Percentiles rank a stretch among this genome's conserved stretches.
Evolutionary conservation across 2,797 vertebrate genomes (phyloP).

Genomic region (Malurus leucopterus): DNA sequence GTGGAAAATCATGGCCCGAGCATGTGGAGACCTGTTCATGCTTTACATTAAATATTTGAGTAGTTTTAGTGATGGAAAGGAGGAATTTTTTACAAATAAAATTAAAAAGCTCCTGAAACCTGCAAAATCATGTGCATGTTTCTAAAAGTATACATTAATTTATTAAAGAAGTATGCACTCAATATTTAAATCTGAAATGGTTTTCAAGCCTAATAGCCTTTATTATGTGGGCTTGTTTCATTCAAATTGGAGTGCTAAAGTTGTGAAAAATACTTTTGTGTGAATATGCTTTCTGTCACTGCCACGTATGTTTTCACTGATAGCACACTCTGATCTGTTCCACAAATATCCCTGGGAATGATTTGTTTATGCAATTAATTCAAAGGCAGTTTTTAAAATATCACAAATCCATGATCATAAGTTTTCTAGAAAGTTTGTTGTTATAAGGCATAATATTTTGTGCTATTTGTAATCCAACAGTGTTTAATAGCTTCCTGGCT

Average conservation of each 20-base stretch:
- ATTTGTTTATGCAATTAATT: background rate
- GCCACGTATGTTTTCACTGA: fast-evolving
- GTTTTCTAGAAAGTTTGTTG: background rate
- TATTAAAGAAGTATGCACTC: background rate
- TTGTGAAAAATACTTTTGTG: background rate
- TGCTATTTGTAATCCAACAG: background rate
- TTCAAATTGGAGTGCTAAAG: background rate
- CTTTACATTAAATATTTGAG: background rate
- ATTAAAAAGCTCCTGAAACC: background rate
- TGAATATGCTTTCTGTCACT: background rate
- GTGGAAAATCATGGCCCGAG: background rate
- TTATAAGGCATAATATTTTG: background rate
- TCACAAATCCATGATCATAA: background rate
- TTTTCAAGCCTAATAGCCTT: background rate
- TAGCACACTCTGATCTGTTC: background rate
- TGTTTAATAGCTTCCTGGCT: background rate
- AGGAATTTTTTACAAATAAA: background rate
- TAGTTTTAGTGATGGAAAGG: background rate
- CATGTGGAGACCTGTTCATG: fast-evolving
- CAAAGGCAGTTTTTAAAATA: background rate
- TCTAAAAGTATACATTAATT: background rate
- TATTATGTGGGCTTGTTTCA: background rate
- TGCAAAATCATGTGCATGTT: background rate
- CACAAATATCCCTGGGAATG: background rate
- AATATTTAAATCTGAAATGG: background rate